Evolutionary conservation across 2,797 vertebrate genomes (phyloP).

Genomic region (Odontamblyopus rebecca): DNA sequence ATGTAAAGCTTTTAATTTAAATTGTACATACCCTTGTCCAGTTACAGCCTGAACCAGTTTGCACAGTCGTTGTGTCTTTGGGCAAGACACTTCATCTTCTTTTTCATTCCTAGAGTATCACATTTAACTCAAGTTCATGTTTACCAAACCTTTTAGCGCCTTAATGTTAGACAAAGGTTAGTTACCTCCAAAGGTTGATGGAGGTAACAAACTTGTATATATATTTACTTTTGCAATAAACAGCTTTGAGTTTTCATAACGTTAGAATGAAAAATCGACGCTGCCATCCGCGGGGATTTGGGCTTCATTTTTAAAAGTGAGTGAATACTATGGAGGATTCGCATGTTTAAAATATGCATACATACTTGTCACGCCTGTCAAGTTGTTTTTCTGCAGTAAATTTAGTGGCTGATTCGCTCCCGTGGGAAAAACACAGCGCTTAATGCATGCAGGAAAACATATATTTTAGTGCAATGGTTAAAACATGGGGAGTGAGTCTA

Average conservation of each 20-base stretch:
- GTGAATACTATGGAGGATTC: not conserved
- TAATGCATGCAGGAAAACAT: conserved; percentile 4
- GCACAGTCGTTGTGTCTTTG: not conserved
- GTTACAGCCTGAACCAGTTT: no score
- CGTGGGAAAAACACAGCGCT: not conserved
- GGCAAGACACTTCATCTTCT: no score
- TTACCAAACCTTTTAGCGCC: not conserved
- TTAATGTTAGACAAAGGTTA: not conserved
- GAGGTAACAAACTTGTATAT: not conserved
- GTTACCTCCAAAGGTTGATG: not conserved
- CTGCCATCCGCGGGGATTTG: not conserved
- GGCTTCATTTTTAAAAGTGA: conserved; percentile 1
- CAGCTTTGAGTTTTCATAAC: not conserved
- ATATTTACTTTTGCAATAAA: not conserved
- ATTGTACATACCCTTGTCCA: no score
- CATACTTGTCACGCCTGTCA: conserved; percentile 6
- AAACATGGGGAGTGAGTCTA: not conserved
- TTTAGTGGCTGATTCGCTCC: not conserved
- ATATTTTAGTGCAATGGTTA: not conserved
- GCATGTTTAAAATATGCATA: not conserved
- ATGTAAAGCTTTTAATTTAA: no score
- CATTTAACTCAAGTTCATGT: not conserved
- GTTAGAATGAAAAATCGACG: not conserved
- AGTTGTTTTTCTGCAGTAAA: not conserved
- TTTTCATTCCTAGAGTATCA: no score